phyloP scores from a whole-genome alignment of 1,140 invertebrate genomes.

The Lepidostoma basale region DNA sequence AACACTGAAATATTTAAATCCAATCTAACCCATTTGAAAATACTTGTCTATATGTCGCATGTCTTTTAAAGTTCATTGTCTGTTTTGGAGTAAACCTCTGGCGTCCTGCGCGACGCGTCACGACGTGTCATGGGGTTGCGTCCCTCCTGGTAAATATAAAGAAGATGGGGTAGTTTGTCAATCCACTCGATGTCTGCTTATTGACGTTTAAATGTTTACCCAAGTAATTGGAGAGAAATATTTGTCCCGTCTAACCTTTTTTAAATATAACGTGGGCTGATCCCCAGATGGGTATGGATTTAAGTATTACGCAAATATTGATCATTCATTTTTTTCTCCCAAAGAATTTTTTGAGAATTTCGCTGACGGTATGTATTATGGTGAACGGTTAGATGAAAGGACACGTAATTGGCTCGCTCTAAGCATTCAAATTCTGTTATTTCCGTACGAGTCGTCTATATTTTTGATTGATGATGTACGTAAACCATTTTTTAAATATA shows the following conservation, averaged over 20 bases:
- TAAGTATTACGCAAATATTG: not conserved
- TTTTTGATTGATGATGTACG: not conserved
- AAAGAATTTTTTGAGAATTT: not conserved
- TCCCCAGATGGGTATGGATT: not conserved
- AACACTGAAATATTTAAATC: too few relatives aligned
- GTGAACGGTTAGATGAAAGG: not conserved
- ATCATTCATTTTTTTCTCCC: not conserved
- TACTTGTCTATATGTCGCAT: not conserved
- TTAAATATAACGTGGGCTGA: not conserved
- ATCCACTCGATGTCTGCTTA: not conserved
- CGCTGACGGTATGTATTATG: not conserved
- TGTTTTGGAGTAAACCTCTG: too few relatives aligned
- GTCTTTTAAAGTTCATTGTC: not conserved
- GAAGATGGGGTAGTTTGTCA: not conserved
- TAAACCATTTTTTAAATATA: too few relatives aligned
- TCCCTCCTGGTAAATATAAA: too few relatives aligned
- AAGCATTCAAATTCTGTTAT: not conserved
- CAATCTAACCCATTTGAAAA: not conserved
- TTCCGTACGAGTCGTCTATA: not conserved
- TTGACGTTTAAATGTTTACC: not conserved
- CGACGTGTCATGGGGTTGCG: too few relatives aligned
- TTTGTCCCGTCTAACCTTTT: slow-evolving; percentile 1
- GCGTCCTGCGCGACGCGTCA: too few relatives aligned
- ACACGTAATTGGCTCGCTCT: not conserved
- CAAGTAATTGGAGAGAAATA: slow-evolving; percentile 5